Percentiles rank a stretch among this genome's conserved stretches.
These are phyloP conservation scores for Euclidia mi DNA, from an alignment of 2,888 invertebrate species.

Conservation along the genomic window DNA sequence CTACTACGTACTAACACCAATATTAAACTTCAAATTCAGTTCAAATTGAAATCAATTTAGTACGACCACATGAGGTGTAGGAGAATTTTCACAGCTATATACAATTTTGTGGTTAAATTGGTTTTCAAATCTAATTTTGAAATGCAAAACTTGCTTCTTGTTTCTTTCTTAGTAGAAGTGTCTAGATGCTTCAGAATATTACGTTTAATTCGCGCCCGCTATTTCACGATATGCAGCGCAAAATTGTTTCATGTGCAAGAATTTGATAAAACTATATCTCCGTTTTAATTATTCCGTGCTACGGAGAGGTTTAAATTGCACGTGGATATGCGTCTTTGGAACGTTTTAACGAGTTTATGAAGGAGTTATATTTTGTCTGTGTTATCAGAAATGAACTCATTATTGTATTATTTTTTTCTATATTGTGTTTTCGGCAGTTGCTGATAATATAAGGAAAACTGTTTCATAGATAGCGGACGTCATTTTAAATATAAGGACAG, in stretches of 20 bases:
- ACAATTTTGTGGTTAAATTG: constrained; percentile 48
- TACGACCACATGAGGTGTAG: not conserved
- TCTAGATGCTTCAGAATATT: constrained; percentile 33
- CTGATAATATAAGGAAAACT: too few relatives aligned
- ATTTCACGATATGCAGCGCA: constrained; percentile 19
- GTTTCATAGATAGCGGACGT: too few relatives aligned
- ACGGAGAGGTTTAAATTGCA: not conserved
- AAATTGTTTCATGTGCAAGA: constrained; percentile 16
- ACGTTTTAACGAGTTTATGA: not conserved
- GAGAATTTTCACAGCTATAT: constrained; percentile 31
- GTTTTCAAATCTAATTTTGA: constrained; percentile 51
- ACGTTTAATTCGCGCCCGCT: constrained; percentile 31
- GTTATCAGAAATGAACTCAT: too few relatives aligned
- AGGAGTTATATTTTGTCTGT: too few relatives aligned
- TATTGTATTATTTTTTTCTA: too few relatives aligned
- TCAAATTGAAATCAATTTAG: constrained; percentile 27
- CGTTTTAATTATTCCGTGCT: constrained; percentile 16
- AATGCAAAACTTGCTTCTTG: constrained; percentile 49
- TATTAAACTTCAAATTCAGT: constrained; percentile 23
- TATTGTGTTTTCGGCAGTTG: too few relatives aligned
- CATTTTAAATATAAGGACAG: too few relatives aligned
- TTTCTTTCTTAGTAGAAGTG: constrained; percentile 49
- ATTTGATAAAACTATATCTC: constrained; percentile 13
- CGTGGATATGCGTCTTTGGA: not conserved
- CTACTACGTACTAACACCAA: not conserved